Evolutionary conservation across 2,797 vertebrate species (phyloP).

Genomic region (Tolypeutes matacus): DNA sequence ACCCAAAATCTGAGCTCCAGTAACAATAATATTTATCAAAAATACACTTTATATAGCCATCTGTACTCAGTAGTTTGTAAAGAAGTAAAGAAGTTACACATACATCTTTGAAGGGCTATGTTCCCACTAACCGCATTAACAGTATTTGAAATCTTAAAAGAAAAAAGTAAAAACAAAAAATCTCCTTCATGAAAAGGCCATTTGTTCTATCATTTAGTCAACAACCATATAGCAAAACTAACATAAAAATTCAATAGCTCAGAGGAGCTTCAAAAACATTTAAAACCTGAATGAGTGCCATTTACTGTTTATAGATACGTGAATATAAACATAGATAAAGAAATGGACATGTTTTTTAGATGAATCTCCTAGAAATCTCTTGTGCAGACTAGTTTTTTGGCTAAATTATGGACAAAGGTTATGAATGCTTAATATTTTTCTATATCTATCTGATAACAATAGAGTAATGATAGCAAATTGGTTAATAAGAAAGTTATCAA

Average conservation of each 20-base stretch:
- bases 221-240: neutral
- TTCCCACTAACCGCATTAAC: neutral
- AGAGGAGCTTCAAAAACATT: neutral
- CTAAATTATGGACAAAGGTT: neutral
- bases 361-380: neutral
- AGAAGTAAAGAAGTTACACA: neutral
- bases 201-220: neutral
- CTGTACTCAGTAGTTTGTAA: neutral
- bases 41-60: neutral
- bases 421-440: neutral
- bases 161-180: neutral
- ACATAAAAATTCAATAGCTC: neutral
- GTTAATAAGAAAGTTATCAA: neutral
- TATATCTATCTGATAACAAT: neutral
- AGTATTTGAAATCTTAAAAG: neutral
- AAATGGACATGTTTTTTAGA: neutral
- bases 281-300: neutral
- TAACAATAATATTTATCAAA: neutral
- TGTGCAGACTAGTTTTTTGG: neutral
- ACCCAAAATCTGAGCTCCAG: constrained; percentile 18
- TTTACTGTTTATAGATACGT: neutral
- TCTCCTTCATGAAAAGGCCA: neutral
- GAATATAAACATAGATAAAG: neutral
- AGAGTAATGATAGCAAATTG: neutral
- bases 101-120: neutral